Conservation (phyloP, 2,888 invertebrate genomes). For the Leucophenga maculata region DNA sequence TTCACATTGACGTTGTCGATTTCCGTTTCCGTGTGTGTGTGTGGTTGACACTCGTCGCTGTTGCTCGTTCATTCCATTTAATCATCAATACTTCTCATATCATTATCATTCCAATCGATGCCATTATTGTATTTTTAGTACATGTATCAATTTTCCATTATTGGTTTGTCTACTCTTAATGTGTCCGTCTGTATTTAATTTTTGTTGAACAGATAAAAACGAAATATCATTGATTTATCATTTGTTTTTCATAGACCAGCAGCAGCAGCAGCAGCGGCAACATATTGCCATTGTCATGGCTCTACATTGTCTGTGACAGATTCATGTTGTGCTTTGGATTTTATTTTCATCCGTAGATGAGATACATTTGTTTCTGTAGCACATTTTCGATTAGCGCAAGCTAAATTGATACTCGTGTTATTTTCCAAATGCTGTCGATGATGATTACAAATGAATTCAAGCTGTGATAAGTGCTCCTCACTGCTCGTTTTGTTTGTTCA, state of each 20-base stretch:
- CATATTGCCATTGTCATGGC: background rate
- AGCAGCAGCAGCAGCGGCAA: too few species aligned
- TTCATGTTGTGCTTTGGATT: background rate
- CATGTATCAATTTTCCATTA: conserved; percentile 41
- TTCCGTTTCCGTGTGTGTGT: background rate
- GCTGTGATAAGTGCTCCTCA: background rate
- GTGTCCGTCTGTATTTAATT: conserved; percentile 44
- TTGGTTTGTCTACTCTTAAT: conserved; percentile 6
- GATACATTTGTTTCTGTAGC: too few species aligned
- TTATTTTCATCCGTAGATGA: too few species aligned
- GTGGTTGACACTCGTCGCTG: conserved; percentile 29
- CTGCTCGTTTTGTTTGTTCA: too few species aligned
- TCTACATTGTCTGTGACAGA: conserved; percentile 17
- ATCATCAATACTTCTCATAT: background rate
- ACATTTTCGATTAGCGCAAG: too few species aligned
- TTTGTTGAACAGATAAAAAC: conserved; percentile 29
- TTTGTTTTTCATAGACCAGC: conserved; percentile 7
- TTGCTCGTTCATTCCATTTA: too few species aligned
- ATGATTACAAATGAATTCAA: background rate
- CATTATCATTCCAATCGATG: too few species aligned
- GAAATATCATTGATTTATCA: conserved; percentile 26
- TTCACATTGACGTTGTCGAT: background rate
- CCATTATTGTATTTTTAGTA: background rate
- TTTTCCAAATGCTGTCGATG: background rate
- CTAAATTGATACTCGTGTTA: too few species aligned